Evolutionary conservation across 2,888 invertebrate genomes (phyloP).

Genomic region (Drosophila koepferae): DNA sequence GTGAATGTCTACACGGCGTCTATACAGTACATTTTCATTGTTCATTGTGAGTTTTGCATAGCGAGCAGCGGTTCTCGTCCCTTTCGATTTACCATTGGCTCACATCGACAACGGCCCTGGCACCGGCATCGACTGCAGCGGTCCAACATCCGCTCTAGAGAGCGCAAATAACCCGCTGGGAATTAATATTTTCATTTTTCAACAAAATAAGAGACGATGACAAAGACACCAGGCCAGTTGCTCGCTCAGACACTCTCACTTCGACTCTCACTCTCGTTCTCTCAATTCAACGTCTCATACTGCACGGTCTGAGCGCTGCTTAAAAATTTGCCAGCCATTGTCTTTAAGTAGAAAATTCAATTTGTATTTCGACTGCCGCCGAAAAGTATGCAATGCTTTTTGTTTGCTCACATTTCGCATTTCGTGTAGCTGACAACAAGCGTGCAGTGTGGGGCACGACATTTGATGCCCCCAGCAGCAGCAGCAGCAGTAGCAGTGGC

Average conservation of each 20-base stretch:
- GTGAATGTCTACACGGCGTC: constrained; percentile 36
- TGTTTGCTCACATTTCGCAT: constrained; percentile 48
- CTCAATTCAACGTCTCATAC: constrained; percentile 3
- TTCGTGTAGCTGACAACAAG: constrained; percentile 1
- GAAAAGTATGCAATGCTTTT: constrained; percentile 49
- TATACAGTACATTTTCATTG: constrained; percentile 49
- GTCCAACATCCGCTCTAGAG: constrained; percentile 9
- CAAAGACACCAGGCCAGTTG: constrained; percentile 31
- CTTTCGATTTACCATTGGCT: constrained; percentile 34
- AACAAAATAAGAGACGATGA: constrained; percentile 62
- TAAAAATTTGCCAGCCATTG: constrained; percentile 65
- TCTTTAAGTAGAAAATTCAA: constrained; percentile 77
- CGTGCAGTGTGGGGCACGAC: constrained; percentile 29
- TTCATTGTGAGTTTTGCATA: constrained; percentile 28
- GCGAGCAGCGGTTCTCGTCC: background rate
- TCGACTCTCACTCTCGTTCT: background rate
- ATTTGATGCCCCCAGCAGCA: constrained; percentile 53
- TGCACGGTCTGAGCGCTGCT: constrained; percentile 15
- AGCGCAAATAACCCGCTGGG: constrained; percentile 67
- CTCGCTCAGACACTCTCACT: constrained; percentile 8
- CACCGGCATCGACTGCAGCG: constrained; percentile 8
- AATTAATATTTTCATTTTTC: constrained; percentile 74
- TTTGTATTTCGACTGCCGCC: constrained; percentile 57
- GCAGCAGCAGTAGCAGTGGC: constrained; percentile 32
- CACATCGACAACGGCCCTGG: constrained; percentile 11